Evolutionary conservation across 2,113 vertebrate species (phyloP).

Genomic region (Neomonachus schauinslandi): DNA sequence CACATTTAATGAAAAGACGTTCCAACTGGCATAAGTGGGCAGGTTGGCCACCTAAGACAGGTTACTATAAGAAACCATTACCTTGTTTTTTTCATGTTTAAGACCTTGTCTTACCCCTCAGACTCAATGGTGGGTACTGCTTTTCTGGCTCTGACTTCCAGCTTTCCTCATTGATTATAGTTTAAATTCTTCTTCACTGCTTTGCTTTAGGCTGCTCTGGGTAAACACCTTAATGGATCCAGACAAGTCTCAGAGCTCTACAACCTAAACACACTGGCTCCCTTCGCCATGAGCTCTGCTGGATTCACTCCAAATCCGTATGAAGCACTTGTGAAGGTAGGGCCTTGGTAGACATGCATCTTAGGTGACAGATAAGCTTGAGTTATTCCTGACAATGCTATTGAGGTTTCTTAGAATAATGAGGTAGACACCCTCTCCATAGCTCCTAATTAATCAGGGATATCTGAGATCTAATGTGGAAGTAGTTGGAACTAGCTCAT

Average conservation of each 20-base stretch:
- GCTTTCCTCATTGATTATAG: background rate
- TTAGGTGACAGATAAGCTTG: background rate
- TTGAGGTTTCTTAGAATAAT: background rate
- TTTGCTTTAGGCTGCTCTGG: background rate
- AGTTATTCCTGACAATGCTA: background rate
- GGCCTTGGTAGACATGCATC: background rate
- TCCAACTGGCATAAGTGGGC: background rate
- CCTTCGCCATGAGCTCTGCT: background rate
- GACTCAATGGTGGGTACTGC: background rate
- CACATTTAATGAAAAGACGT: background rate
- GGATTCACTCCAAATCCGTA: background rate
- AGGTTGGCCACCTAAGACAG: background rate
- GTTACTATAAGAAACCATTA: background rate
- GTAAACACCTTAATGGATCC: background rate
- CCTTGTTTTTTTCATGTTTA: constrained; percentile 3
- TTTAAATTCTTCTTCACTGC: background rate
- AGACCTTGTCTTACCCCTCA: background rate
- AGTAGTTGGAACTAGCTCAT: background rate
- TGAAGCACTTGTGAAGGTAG: background rate
- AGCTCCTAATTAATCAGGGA: background rate
- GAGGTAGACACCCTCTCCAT: background rate
- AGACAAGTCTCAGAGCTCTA: background rate
- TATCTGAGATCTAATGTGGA: constrained; percentile 14
- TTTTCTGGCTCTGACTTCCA: background rate
- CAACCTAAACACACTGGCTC: background rate